Evolutionary conservation across 1,140 invertebrate genomes (phyloP), one percentile per base, ranked within the genome.

Genomic region (Lasaia peninsularis): DNA sequence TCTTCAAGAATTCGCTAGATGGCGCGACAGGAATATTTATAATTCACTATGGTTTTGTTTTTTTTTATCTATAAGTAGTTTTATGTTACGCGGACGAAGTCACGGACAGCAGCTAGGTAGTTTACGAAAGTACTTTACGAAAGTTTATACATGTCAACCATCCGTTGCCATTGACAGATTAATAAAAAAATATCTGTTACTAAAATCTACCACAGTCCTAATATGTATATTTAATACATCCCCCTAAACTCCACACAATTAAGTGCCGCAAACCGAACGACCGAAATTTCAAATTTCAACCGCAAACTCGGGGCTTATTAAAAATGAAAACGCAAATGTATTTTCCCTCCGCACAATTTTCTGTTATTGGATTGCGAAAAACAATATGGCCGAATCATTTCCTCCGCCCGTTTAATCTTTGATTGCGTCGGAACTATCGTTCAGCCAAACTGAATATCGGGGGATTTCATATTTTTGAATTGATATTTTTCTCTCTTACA

Each of bases 331-430:
- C 40, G 40, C 40, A 44, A 44, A 44, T 44, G 7, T 44, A 21
- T 44, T 44, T 44, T 44, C 20, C 16, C 40, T 21, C 18, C 40
- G 11, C 40, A 44, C 40, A 44, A 44, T 44, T 40, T 44, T 44
- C 40, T 44, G 40, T 44, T 44, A 44, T 44, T 44, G 40, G 40
- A 44, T 44, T 44, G 40, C 18, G 40, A 44, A 44, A 44, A 44
- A 44, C 40, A 44, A 44, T 44, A 44, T 10, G 40, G 40, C 40
- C 40, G 40, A 44, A 44, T 44, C 40, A 44, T 44, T 44, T 44
- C 40, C 40, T 44, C 40, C 37, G 37, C 37, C 37, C 37, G 37
- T 40, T 40, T 40, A 40, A 40, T 40, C 37, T 40, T 40, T 40
- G 37, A 40, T 40, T 40, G 37, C 37, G 37, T 40, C 37, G 37